Base-by-base conservation (phyloP, 2,113 vertebrate species). In the Morone chrysops region DNA sequence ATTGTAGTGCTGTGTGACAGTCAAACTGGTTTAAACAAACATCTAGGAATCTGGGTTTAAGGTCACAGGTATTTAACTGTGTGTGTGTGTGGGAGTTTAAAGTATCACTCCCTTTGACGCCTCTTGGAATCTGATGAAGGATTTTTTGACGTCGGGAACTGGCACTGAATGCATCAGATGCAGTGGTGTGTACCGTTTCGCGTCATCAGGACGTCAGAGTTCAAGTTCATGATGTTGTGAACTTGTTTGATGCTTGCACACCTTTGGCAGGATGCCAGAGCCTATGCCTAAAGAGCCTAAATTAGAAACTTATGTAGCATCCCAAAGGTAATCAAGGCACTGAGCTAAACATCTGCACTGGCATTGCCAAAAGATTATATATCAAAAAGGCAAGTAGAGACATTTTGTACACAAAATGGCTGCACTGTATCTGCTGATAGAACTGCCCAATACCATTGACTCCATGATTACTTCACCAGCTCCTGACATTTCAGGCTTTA, bases 201-300 rank as follows among this genome's bases (percentile, higher is more conserved):
- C 72, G 65, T 87, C 89, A 91, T 40, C n/a, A 11, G 10, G n/a
- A 56, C 12, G 51, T 80, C 76, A 80, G 31, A 73, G 84, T 56
- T 83, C 60, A 82, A 40, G 53, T 48, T 81, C 70, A 77, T 7
- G 41, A 67, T 86, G 77, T 68, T 85, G 56, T 76, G 40, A 20
- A 57, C 48, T 25, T 47, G 51, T 31, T 36, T 6, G 18, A 45
- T 10, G 14, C 8, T 38, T 11, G 9, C 22, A n/a, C 16, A 0
- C 18, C 56, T 54, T 48, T 51, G 40, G 36, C 7, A 48, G 5
- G 1, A 65, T 6, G 11, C 59, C 74, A 75, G 50, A 36, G 36
- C 12, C 22, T 7, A 31, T 31, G 31, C 31, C 31, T 31, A 31
- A 31, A 31, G 31, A 31, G 31, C 31, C 31, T 31, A 31, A 31